Evolutionary conservation across 2,797 vertebrate genomes (phyloP).

Genomic region (Mergus octosetaceus): DNA sequence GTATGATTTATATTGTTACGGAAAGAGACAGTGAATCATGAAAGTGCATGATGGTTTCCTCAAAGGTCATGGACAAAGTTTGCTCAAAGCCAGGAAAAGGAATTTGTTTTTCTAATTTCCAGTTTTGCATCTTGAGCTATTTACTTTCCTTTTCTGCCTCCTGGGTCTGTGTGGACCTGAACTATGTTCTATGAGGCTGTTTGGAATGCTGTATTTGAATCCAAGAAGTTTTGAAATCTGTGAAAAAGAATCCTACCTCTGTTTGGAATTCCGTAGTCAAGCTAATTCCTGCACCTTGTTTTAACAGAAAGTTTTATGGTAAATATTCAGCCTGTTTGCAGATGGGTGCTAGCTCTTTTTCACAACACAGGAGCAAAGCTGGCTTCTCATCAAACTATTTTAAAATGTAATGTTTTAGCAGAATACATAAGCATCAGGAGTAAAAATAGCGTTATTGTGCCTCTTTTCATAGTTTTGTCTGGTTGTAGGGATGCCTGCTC

Average conservation of each 20-base stretch:
- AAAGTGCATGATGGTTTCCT: neutral
- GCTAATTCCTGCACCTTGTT: neutral
- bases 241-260: neutral
- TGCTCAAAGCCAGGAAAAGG: neutral
- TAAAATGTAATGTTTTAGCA: constrained; percentile 17
- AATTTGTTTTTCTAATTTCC: neutral
- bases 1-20: neutral
- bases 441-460: neutral
- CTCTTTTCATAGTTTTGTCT: neutral
- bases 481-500: neutral
- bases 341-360: neutral
- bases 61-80: neutral
- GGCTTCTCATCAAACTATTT: neutral
- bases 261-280: neutral
- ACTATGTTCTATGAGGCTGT: neutral
- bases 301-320: neutral
- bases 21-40: neutral
- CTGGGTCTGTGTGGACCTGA: neutral
- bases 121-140: neutral
- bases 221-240: neutral
- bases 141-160: neutral
- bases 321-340: neutral
- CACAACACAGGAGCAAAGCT: neutral
- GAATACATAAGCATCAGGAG: neutral
- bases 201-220: neutral